Conservation (phyloP, 2,797 vertebrate species). For the Bradypus variegatus region DNA sequence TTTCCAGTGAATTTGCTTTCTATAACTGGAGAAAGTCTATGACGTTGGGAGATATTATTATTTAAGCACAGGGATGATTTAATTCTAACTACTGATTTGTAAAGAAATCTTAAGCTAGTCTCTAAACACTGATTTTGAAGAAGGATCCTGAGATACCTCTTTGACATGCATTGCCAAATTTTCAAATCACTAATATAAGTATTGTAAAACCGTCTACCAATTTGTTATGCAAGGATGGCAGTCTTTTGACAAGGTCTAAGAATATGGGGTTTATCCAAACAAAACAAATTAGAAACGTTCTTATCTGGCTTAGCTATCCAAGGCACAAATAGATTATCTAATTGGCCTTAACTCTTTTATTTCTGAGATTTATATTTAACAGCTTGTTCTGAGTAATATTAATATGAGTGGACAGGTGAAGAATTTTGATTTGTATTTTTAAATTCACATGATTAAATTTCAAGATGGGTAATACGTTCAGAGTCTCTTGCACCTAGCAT, state of each 20-base stretch:
- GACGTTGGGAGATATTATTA: not conserved
- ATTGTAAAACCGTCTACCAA: not conserved
- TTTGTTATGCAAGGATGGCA: not conserved
- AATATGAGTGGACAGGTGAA: not conserved
- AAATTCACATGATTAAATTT: not conserved
- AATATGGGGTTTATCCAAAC: not conserved
- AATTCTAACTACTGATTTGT: not conserved
- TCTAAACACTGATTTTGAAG: not conserved
- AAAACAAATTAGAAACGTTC: slow-evolving; percentile 16
- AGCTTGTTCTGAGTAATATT: not conserved
- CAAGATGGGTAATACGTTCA: not conserved
- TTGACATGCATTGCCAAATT: not conserved
- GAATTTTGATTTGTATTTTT: not conserved
- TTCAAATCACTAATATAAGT: not conserved
- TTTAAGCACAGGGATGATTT: not conserved
- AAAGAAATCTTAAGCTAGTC: not conserved
- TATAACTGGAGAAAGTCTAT: not conserved
- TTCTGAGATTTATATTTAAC: not conserved
- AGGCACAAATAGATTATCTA: not conserved
- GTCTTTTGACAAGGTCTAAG: not conserved
- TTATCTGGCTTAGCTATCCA: not conserved
- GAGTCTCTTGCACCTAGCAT: not conserved
- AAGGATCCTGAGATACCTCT: not conserved
- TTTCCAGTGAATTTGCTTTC: not conserved
- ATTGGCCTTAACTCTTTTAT: not conserved